Evolutionary conservation across 2,113 vertebrate species (phyloP).

Genomic region (Alaudala cheleensis): DNA sequence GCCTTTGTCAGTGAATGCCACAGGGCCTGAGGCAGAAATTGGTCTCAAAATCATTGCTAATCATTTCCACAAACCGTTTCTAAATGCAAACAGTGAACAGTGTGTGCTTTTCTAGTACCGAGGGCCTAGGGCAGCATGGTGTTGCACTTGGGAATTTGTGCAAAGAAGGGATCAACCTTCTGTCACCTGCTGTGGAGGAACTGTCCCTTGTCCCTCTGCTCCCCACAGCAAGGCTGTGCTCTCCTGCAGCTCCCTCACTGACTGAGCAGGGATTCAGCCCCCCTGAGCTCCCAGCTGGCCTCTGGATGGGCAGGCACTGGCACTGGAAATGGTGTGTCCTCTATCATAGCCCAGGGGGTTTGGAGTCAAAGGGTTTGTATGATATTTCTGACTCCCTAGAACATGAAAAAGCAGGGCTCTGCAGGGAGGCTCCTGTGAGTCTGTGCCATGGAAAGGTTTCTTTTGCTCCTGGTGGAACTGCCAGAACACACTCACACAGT

Average conservation of each 20-base stretch:
- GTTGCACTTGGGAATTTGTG: not conserved
- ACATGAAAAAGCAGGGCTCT: not conserved
- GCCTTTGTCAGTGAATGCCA: not conserved
- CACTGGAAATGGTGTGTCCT: not conserved
- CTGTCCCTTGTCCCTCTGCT: not conserved
- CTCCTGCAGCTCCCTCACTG: not conserved
- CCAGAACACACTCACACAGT: not conserved
- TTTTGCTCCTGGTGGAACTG: not conserved
- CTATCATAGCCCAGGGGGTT: fast-evolving
- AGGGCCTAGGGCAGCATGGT: not conserved
- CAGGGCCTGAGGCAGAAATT: not conserved
- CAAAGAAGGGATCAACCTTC: not conserved
- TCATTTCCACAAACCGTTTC: not conserved
- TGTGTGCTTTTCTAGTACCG: not conserved
- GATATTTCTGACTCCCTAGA: not conserved
- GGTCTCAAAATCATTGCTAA: not conserved
- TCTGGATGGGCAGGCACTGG: not conserved
- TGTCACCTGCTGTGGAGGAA: not conserved
- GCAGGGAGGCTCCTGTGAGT: not conserved
- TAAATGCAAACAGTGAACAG: not conserved
- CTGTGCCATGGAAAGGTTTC: not conserved
- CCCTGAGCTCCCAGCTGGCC: not conserved
- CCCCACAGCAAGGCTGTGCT: fast-evolving
- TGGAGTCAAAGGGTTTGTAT: not conserved
- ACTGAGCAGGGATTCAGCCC: not conserved